Conservation (phyloP, 1,140 invertebrate species). For the Notospermus geniculatus region DNA sequence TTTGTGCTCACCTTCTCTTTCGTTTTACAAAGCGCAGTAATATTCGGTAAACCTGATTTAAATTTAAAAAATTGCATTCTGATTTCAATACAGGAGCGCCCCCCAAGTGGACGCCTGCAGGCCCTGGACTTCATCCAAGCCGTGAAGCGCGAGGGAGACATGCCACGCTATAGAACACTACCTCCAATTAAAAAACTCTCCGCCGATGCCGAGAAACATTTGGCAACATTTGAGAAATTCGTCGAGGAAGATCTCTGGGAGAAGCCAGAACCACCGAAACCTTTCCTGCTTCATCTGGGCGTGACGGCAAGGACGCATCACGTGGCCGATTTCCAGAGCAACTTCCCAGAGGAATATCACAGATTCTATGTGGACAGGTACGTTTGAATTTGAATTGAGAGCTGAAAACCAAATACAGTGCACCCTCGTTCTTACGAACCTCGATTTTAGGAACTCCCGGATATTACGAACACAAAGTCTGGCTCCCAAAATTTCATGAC, state of each 20-base stretch:
- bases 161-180: slow-evolving; percentile 45
- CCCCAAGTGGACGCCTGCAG: slow-evolving; percentile 20
- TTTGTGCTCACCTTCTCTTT: too few species aligned
- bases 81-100: slow-evolving; percentile 10
- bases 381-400: too few species aligned
- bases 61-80: too few species aligned
- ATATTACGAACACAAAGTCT: too few species aligned
- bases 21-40: too few species aligned
- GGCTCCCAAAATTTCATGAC: too few species aligned
- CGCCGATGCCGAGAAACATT: slow-evolving; percentile 35
- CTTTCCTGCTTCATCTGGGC: slow-evolving; percentile 53
- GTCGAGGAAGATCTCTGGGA: slow-evolving; percentile 40
- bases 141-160: slow-evolving; percentile 27
- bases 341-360: slow-evolving; percentile 46
- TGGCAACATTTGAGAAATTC: slow-evolving; percentile 23
- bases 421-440: too few species aligned
- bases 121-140: slow-evolving; percentile 13
- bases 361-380: slow-evolving; percentile 51
- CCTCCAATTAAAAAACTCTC: slow-evolving; percentile 48
- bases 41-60: too few species aligned
- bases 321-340: slow-evolving; percentile 49
- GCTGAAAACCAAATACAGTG: too few species aligned
- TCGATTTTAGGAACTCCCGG: too few species aligned
- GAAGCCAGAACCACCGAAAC: slow-evolving; percentile 43
- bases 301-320: slow-evolving; percentile 54